Evolutionary conservation across 2,797 vertebrate genomes (phyloP).

Genomic region (Sebastolobus altivelis): DNA sequence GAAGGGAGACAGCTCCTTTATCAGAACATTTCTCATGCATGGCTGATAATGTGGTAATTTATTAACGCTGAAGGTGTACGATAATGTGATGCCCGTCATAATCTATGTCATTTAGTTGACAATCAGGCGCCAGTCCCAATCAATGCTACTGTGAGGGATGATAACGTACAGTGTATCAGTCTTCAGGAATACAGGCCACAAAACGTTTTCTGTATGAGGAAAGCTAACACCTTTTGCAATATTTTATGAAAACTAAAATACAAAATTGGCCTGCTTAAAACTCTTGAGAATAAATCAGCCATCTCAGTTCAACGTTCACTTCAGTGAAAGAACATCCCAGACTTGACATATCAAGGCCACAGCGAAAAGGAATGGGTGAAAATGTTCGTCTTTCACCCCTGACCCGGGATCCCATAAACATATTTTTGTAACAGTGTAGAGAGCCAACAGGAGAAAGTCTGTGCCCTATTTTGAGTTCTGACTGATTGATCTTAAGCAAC

Average conservation of each 20-base stretch:
- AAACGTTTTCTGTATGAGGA: not conserved
- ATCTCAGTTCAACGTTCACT: not conserved
- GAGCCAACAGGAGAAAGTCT: constrained; percentile 34
- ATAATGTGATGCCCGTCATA: constrained; percentile 45
- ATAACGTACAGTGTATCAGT: constrained; percentile 19
- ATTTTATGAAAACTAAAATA: not conserved
- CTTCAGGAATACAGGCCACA: constrained; percentile 3
- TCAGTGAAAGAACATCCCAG: constrained; percentile 4
- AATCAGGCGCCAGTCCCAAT: constrained; percentile 48
- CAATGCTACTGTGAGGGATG: constrained; percentile 35
- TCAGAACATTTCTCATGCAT: constrained; percentile 43
- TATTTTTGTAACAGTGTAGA: constrained; percentile 10
- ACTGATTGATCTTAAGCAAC: constrained; percentile 67
- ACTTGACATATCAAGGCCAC: constrained; percentile 35
- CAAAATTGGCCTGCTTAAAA: not conserved
- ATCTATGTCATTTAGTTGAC: constrained; percentile 63
- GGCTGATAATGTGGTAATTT: constrained; percentile 56
- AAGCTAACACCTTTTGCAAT: not conserved
- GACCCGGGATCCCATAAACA: constrained; percentile 37
- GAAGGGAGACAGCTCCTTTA: constrained; percentile 30
- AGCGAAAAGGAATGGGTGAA: not conserved
- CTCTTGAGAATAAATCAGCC: not conserved
- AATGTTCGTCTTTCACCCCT: constrained; percentile 23
- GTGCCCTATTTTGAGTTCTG: constrained; percentile 64
- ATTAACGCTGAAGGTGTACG: constrained; percentile 42